Evolutionary conservation across 2,113 vertebrate genomes (phyloP), one percentile per base, ranked within the genome.

Genomic region (Microtus ochrogaster): DNA sequence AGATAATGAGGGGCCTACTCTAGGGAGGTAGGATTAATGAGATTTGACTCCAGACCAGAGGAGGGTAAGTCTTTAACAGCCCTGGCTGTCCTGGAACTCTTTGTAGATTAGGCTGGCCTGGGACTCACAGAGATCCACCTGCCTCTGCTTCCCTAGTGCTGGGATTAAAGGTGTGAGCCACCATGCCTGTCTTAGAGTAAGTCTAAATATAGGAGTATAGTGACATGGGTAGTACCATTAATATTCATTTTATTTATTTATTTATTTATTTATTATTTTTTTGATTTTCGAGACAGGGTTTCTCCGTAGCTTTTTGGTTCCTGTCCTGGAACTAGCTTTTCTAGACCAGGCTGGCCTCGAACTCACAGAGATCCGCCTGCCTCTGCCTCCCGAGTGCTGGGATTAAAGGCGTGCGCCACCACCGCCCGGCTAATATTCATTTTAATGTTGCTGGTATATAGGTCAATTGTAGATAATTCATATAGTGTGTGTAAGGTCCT

Each of bases 371-470:
- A n/a, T n/a, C n/a, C n/a, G n/a, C n/a, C n/a, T n/a, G n/a, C n/a
- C n/a, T n/a, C n/a, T n/a, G n/a, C n/a, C n/a, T n/a, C n/a, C n/a
- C n/a, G n/a, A n/a, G n/a, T n/a, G n/a, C n/a, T n/a, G n/a, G n/a
- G n/a, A n/a, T n/a, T n/a, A n/a, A n/a, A n/a, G n/a, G n/a, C n/a
- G n/a, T n/a, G n/a, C n/a, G n/a, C n/a, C n/a, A n/a, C n/a, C n/a
- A n/a, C n/a, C n/a, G n/a, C n/a, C n/a, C n/a, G n/a, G n/a, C n/a
- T 86, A 85, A 77, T 96, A 94, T 16, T 83, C 9, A 87, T 79
- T 41, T 41, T 91, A 58, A 58, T 61, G 39, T 83, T 63, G 21
- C 6, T 52, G 39, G 61, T 44, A 44, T 65, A 49, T 14, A 47
- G 63, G 30, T 86, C 41, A 49, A 7, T 36, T 5, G 41, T 21